Percentiles rank a stretch among this genome's conserved stretches.
phyloP scores from a whole-genome alignment of 2,797 vertebrate genomes.

The Coranthus polyacanthus region DNA sequence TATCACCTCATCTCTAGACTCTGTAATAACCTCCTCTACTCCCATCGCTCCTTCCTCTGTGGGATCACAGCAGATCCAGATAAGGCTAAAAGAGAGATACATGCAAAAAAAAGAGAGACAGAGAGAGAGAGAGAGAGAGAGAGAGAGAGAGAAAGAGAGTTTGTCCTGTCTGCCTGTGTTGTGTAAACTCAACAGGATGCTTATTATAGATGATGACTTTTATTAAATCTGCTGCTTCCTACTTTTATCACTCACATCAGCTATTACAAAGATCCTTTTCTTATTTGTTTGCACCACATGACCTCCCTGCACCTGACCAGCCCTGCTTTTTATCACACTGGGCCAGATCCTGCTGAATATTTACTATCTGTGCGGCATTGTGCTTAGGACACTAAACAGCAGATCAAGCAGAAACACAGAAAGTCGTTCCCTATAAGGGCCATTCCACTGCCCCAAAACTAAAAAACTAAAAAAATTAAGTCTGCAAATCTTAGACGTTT shows the following conservation, averaged over 20 bases:
- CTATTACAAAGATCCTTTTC: constrained; percentile 24
- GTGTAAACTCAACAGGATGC: constrained; percentile 52
- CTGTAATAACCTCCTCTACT: constrained; percentile 77
- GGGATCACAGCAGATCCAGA: constrained; percentile 62
- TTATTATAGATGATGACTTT: constrained; percentile 44
- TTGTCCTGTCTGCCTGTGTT: constrained; percentile 2
- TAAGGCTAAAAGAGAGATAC: constrained; percentile 53
- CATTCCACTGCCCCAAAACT: no score
- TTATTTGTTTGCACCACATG: constrained; percentile 59
- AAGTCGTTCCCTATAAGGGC: no score
- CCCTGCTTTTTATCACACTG: constrained; percentile 58
- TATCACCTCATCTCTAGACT: constrained; percentile 82
- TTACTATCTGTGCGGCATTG: constrained; percentile 39
- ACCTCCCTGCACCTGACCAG: constrained; percentile 54
- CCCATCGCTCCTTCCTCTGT: constrained; percentile 73
- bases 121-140: no score
- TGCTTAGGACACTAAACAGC: no score
- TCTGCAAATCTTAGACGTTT: no score
- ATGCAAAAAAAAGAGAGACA: constrained; percentile 5
- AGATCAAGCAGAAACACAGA: constrained; percentile 16
- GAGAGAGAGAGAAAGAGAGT: no score
- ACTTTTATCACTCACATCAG: constrained; percentile 41
- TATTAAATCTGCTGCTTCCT: constrained; percentile 47
- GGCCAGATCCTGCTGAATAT: constrained; percentile 68
- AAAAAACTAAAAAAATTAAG: no score